Evolutionary conservation across 1,140 invertebrate genomes (phyloP).

Genomic region (Triops cancriformis): DNA sequence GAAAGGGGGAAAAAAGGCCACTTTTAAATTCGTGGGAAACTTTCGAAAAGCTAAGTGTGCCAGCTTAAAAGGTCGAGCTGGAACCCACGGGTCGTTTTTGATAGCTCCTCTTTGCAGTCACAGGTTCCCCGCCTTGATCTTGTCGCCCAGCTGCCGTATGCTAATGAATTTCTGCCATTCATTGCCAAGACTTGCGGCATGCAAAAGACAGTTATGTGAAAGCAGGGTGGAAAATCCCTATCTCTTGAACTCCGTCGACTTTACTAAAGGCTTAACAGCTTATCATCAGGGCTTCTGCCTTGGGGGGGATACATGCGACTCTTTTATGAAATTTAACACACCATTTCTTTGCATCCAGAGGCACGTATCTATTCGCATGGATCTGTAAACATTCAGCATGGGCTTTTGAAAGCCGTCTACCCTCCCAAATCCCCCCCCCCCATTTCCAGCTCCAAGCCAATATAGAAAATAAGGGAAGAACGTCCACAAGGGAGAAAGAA

Average conservation of each 20-base stretch:
- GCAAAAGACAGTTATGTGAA: conserved; percentile 5
- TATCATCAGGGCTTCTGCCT: neutral
- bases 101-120: conserved; percentile 2
- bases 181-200: conserved; percentile 10
- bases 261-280: neutral
- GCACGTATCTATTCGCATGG: neutral
- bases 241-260: neutral
- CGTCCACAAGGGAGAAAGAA: neutral
- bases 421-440: too few species aligned
- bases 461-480: neutral
- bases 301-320: neutral
- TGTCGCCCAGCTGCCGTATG: conserved; percentile 11
- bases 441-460: neutral
- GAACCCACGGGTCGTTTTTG: neutral
- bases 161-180: conserved; percentile 14
- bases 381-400: neutral
- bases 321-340: conserved; percentile 3
- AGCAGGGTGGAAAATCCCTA: neutral
- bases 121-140: conserved; percentile 3
- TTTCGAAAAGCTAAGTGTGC: neutral
- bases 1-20: neutral
- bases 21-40: conserved; percentile 9
- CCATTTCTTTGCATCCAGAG: neutral
- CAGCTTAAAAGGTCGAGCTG: neutral
- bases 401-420: neutral